Percentiles rank a stretch among this genome's conserved stretches.
Conservation (phyloP, 2,888 invertebrate species). For the Pollenia amentaria region DNA sequence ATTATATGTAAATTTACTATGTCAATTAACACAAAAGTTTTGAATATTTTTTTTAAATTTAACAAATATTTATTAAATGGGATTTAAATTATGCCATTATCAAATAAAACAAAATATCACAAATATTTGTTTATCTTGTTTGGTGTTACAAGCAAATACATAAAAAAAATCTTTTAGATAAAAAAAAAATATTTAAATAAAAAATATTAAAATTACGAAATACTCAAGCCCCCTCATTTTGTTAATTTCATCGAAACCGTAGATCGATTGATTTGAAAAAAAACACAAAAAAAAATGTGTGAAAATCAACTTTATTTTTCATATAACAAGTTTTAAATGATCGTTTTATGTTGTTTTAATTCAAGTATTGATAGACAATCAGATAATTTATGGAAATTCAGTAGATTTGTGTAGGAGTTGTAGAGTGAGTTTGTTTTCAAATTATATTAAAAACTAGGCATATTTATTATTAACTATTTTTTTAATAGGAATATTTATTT, state of each 20-base stretch:
- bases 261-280: background rate
- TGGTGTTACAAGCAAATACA: constrained; percentile 30
- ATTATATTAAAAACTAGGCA: too few relatives aligned
- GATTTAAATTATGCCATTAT: constrained; percentile 55
- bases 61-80: constrained; percentile 16
- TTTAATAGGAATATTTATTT: too few relatives aligned
- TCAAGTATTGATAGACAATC: constrained; percentile 42
- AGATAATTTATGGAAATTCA: constrained; percentile 47
- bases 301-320: constrained; percentile 50
- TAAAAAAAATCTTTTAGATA: constrained; percentile 26
- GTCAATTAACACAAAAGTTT: too few relatives aligned
- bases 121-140: constrained; percentile 54
- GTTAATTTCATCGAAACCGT: constrained; percentile 13
- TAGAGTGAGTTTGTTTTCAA: background rate
- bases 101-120: constrained; percentile 33
- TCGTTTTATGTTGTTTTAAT: constrained; percentile 15
- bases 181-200: background rate
- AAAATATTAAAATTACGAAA: constrained; percentile 56
- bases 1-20: too few relatives aligned
- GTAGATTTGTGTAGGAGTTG: constrained; percentile 32
- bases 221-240: constrained; percentile 61
- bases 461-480: background rate
- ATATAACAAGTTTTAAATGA: constrained; percentile 47
- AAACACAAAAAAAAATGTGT: constrained; percentile 46
- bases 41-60: too few relatives aligned